Percentiles rank a stretch among this genome's conserved stretches.
Evolutionary conservation across 2,797 vertebrate species (phyloP).

Genomic region (Anguilla megastoma): DNA sequence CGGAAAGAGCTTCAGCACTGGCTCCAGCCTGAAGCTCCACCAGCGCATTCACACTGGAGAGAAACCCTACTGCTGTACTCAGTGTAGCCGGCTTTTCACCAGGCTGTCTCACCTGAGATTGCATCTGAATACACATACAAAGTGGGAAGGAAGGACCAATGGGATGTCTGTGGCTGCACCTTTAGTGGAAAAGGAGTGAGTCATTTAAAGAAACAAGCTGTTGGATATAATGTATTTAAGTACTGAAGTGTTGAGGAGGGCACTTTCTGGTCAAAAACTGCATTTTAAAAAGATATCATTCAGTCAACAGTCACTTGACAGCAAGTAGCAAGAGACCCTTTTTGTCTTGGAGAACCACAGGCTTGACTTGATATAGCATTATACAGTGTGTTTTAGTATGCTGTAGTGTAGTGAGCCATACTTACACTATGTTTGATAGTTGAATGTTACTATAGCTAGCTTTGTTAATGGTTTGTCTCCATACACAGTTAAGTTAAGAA

Average conservation of each 20-base stretch:
- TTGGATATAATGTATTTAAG: neutral
- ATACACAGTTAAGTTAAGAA: neutral
- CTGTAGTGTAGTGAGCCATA: conserved; percentile 13
- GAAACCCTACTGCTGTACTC: conserved; percentile 13
- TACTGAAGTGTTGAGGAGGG: neutral
- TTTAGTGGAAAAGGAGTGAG: neutral
- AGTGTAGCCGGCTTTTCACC: neutral
- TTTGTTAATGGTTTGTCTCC: conserved; percentile 9
- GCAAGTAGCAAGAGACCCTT: neutral
- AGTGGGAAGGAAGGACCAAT: conserved; percentile 14
- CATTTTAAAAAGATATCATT: neutral
- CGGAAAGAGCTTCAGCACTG: conserved; percentile 12
- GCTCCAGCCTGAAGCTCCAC: conserved; percentile 13
- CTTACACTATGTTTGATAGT: neutral
- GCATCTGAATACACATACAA: conserved; percentile 9
- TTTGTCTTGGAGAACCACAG: neutral
- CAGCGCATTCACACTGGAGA: conserved; percentile 21
- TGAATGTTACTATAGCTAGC: neutral
- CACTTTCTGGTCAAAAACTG: neutral
- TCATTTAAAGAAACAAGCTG: neutral
- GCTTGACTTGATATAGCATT: neutral
- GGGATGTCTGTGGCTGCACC: neutral
- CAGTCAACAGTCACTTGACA: neutral
- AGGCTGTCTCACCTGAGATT: conserved; percentile 16
- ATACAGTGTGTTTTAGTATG: conserved; percentile 9